These are phyloP conservation scores for Chymomyza fuscimana DNA, from an alignment of 2,888 invertebrate genomes.

Conservation along the genomic window DNA sequence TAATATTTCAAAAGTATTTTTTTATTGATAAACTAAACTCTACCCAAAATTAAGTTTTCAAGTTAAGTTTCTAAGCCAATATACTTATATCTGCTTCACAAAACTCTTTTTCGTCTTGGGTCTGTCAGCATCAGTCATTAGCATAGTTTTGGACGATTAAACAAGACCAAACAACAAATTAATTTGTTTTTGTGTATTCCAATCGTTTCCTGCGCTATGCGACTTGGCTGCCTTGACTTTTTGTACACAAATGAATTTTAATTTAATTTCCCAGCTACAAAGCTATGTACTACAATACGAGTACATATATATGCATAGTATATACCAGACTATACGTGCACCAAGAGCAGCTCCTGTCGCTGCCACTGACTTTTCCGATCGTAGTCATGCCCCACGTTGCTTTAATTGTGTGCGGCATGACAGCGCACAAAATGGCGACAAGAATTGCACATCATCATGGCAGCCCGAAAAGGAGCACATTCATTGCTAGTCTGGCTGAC, in stretches of 20 bases:
- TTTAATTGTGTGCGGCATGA: conserved; percentile 75
- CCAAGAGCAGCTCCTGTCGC: neutral
- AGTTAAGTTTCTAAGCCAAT: neutral
- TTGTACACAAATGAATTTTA: conserved; percentile 71
- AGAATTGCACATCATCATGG: conserved; percentile 70
- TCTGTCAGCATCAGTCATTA: conserved; percentile 58
- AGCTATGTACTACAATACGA: too few relatives aligned
- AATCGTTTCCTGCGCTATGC: conserved; percentile 65
- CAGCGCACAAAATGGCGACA: conserved; percentile 72
- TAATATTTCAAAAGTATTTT: too few relatives aligned
- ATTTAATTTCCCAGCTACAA: conserved; percentile 63
- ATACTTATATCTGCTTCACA: conserved; percentile 8
- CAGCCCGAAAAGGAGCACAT: conserved; percentile 16
- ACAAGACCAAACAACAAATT: conserved; percentile 62
- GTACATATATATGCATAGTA: neutral
- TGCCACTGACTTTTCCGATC: neutral
- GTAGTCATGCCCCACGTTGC: conserved; percentile 20
- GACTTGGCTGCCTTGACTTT: conserved; percentile 53
- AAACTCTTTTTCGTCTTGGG: conserved; percentile 44
- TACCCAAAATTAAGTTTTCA: conserved; percentile 1
- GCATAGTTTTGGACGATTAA: conserved; percentile 56
- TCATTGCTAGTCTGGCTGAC: conserved; percentile 2
- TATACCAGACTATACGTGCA: neutral
- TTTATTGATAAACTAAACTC: neutral
- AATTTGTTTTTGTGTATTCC: conserved; percentile 54